These are phyloP conservation scores for Bos indicus DNA, from an alignment of 2,113 vertebrate species.

Conservation along the genomic window DNA sequence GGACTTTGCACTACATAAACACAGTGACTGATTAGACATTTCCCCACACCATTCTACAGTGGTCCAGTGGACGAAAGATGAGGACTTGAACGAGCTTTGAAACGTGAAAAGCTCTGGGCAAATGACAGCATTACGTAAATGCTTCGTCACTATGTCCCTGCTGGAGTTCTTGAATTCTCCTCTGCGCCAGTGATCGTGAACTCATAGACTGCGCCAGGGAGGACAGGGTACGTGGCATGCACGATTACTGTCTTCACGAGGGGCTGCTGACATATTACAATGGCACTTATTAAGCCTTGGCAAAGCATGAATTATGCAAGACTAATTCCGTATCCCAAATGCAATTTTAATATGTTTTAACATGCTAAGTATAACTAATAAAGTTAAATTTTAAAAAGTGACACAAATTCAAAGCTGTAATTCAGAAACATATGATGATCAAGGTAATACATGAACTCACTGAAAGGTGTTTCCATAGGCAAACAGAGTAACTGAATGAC, in stretches of 20 bases:
- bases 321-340: neutral
- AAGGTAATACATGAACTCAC: neutral
- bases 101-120: neutral
- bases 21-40: neutral
- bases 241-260: neutral
- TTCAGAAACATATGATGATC: neutral
- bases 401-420: neutral
- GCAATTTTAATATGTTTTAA: conserved; percentile 18
- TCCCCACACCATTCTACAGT: neutral
- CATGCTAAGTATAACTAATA: conserved; percentile 18
- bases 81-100: neutral
- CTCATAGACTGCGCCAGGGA: neutral
- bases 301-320: conserved; percentile 16
- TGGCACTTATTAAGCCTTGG: neutral
- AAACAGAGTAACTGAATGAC: neutral
- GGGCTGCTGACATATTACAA: neutral
- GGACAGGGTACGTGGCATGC: neutral
- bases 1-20: neutral
- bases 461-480: neutral
- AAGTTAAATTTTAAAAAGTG: neutral
- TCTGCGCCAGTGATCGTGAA: neutral
- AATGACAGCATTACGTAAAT: neutral
- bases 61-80: neutral
- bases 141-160: neutral
- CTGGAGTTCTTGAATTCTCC: neutral